These are phyloP conservation scores for Eira barbara DNA, from an alignment of 2,113 vertebrate species.

Conservation along the genomic window DNA sequence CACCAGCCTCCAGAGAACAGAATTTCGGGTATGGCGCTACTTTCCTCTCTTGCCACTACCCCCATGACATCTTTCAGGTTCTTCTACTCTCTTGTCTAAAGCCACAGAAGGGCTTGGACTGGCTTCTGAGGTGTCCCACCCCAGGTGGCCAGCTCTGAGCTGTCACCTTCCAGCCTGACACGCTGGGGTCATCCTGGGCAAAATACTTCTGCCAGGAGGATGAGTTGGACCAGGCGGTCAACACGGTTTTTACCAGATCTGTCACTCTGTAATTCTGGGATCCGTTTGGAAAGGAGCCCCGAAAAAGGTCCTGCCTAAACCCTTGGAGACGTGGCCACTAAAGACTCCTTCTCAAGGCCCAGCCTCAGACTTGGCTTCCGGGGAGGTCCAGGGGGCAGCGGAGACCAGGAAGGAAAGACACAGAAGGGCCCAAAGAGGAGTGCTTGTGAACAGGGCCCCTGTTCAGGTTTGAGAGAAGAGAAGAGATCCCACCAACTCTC, in stretches of 20 bases:
- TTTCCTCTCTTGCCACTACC: not conserved
- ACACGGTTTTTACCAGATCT: not conserved
- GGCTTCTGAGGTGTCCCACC: not conserved
- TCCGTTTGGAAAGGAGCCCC: not conserved
- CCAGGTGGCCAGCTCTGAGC: not conserved
- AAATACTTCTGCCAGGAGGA: not conserved
- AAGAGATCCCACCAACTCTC: not conserved
- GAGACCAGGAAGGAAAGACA: not conserved
- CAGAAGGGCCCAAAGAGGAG: fast-evolving
- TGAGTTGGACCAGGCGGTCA: not conserved
- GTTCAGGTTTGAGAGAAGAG: not conserved
- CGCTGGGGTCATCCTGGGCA: not conserved
- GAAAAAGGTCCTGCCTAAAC: not conserved
- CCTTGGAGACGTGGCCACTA: not conserved
- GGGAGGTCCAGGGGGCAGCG: not conserved
- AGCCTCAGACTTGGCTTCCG: not conserved
- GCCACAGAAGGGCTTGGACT: not conserved
- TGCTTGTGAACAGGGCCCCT: not conserved
- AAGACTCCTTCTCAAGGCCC: too few relatives aligned
- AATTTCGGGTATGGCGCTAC: fast-evolving
- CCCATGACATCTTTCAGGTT: not conserved
- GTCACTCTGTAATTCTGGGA: not conserved
- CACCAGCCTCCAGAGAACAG: not conserved
- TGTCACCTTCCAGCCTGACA: not conserved
- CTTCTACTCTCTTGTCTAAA: not conserved